Evolutionary conservation across 2,888 invertebrate species (phyloP).

Genomic region (Cheilosia scutellata): DNA sequence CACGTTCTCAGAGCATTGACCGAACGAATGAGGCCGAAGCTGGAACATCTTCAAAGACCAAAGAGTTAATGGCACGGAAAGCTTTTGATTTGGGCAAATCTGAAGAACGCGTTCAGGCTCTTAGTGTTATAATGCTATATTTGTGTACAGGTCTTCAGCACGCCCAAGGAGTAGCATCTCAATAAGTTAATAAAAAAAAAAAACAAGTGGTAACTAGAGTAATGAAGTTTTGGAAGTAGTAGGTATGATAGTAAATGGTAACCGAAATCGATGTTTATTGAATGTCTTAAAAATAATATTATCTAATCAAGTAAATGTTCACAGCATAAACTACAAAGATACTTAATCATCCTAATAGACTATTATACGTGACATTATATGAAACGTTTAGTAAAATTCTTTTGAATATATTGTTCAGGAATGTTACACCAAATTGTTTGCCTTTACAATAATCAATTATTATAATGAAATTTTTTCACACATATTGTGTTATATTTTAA

Average conservation of each 20-base stretch:
- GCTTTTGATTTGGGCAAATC: conserved; percentile 87
- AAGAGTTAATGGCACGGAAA: conserved; percentile 72
- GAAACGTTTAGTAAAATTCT: conserved; percentile 44
- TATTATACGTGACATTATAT: conserved; percentile 2
- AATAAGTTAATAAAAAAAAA: conserved; percentile 76
- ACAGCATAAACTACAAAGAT: background rate
- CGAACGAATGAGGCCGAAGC: conserved; percentile 43
- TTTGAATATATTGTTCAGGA: conserved; percentile 33
- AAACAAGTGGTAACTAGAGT: conserved; percentile 4
- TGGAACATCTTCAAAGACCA: conserved; percentile 53
- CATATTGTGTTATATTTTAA: conserved; percentile 67
- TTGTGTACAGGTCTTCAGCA: conserved; percentile 96
- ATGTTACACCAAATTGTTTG: conserved; percentile 68
- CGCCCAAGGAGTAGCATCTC: conserved; percentile 82
- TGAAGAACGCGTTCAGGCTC: conserved; percentile 94
- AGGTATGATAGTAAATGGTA: conserved; percentile 3
- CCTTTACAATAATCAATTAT: conserved; percentile 72
- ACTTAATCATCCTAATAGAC: conserved; percentile 15
- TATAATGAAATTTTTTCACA: conserved; percentile 57
- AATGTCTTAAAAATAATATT: conserved; percentile 17
- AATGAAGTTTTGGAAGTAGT: background rate
- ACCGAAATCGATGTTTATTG: conserved; percentile 33
- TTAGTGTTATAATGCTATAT: conserved; percentile 96
- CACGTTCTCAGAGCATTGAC: conserved; percentile 1
- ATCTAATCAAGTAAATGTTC: conserved; percentile 34